Conservation (phyloP, 2,797 vertebrate genomes). For the Varecia variegata region DNA sequence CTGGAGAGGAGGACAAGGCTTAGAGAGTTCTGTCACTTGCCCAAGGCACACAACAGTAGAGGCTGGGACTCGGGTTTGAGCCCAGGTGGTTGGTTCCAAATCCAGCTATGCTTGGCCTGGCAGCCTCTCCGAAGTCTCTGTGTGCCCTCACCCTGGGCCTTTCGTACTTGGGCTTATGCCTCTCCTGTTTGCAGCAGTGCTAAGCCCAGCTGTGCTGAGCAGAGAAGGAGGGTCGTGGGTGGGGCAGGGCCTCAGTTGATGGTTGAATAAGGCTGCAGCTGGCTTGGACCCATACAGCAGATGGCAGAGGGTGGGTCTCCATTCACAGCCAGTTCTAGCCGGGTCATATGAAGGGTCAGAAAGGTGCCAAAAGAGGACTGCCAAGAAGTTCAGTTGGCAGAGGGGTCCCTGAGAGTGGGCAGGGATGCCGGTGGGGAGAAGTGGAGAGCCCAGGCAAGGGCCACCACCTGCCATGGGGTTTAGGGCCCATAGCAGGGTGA, state of each 20-base stretch:
- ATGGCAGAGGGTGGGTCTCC: neutral
- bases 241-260: neutral
- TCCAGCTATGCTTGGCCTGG: neutral
- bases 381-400: neutral
- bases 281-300: neutral
- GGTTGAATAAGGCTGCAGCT: neutral
- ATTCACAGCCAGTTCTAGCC: neutral
- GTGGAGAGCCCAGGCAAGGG: too few relatives aligned
- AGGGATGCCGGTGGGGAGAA: neutral
- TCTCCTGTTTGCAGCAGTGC: neutral
- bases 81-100: neutral
- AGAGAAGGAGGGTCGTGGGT: neutral
- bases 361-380: neutral
- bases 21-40: fast-evolving
- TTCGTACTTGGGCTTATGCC: neutral
- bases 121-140: neutral
- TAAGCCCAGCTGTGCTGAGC: neutral
- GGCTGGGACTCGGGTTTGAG: neutral
- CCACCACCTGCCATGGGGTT: too few relatives aligned
- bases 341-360: neutral
- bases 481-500: neutral
- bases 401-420: neutral
- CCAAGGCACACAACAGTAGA: neutral
- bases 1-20: neutral
- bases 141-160: neutral